phyloP scores from a whole-genome alignment of 2,797 vertebrate genomes.

The Lepus oiostolus region DNA sequence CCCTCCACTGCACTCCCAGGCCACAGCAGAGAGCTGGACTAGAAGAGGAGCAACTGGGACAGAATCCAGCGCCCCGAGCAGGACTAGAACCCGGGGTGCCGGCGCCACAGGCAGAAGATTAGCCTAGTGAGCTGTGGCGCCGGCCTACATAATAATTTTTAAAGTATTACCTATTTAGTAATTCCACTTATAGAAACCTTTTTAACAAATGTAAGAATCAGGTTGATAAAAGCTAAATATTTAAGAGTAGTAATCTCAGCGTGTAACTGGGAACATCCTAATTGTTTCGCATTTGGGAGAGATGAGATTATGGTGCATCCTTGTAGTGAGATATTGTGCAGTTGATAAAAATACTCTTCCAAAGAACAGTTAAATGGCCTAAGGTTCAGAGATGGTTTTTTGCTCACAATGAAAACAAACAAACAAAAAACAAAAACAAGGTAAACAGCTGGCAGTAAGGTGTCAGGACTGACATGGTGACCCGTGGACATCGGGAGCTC shows the following conservation, averaged over 20 bases:
- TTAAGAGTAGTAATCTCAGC: background rate
- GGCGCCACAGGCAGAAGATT: too few relatives aligned
- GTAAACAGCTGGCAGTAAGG: background rate
- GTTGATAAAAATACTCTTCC: background rate
- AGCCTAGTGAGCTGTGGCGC: too few relatives aligned
- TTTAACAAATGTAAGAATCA: background rate
- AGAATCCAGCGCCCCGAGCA: too few relatives aligned
- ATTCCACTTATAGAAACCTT: background rate
- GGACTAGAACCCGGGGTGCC: too few relatives aligned
- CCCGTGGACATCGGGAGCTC: background rate
- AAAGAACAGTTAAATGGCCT: background rate
- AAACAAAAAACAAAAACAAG: too few relatives aligned
- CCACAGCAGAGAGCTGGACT: too few relatives aligned
- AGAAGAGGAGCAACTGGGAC: too few relatives aligned
- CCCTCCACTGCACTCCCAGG: too few relatives aligned
- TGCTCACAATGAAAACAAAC: too few relatives aligned
- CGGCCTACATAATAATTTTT: too few relatives aligned
- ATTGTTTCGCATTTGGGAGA: background rate
- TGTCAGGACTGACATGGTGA: background rate
- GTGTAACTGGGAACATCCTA: background rate
- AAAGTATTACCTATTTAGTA: background rate
- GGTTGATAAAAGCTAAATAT: background rate
- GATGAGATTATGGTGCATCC: background rate
- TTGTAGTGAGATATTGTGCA: background rate
- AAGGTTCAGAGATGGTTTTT: background rate